Base-by-base conservation (phyloP, 2,888 invertebrate species). In the Plagodis dolabraria region DNA sequence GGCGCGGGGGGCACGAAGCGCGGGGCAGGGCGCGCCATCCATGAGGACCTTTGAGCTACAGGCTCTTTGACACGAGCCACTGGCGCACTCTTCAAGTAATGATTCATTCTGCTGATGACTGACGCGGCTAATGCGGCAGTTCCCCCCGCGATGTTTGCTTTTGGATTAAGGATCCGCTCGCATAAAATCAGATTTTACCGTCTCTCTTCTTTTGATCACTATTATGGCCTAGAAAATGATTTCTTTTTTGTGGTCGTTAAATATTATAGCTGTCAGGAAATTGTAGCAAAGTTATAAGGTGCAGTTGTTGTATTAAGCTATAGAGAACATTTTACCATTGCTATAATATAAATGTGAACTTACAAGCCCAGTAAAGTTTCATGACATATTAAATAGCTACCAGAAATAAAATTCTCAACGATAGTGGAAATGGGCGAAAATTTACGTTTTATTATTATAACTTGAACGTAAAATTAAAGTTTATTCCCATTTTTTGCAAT, bases 51-150 rank as follows among this genome's bases (percentile, higher is more conserved):
- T 89, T 89, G 88, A 90, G 89, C 90, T 88, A 80, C 85, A 85
- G 82, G 85, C 91, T 89, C 91, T 92, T 92, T 91, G 91, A 91
- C 91, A 90, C 92, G 89, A 90, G 89, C 89, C 88, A 90, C 91
- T 89, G 88, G 82, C 89, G 89, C 83, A 87, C 92, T 91, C 92
- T 92, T 92, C 91, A 92, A 92, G 90, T 92, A 92, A 92, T 92
- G 92, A 92, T 92, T 91, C 91, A 92, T 91, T 92, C 91, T 90
- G 83, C 88, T 90, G 92, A 90, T 90, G 90, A 91, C 85, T 90
- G 89, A 89, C 89, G 86, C 88, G 79, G 90, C 91, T 92, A 92
- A 91, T 92, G 85, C 89, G 82, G 69, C 86, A 78, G 82, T 80
- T 85, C 80, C 77, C 73, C 79, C 72, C 76, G 69, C 76, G 71